phyloP scores from a whole-genome alignment of 2,113 vertebrate genomes.

The Anoura caudifer region DNA sequence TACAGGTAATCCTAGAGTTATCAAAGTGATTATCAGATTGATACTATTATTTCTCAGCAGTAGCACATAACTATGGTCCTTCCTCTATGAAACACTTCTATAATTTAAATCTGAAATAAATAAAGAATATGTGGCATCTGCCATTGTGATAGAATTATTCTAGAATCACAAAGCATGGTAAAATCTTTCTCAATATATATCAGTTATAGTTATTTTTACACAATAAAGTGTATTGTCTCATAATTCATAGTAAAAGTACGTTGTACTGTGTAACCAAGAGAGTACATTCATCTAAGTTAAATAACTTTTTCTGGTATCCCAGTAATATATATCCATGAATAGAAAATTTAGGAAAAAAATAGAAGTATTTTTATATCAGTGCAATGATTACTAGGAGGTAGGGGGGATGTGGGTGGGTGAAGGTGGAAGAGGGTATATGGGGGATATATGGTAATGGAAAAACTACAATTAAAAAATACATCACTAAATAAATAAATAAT shows the following conservation, averaged over 20 bases:
- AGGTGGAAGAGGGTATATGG: no score
- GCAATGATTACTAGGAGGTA: no score
- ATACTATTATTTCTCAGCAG: slow-evolving; percentile 7
- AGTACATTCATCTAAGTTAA: background rate
- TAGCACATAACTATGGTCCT: background rate
- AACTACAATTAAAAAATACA: no score
- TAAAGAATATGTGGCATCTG: background rate
- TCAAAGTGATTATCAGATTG: slow-evolving; percentile 9
- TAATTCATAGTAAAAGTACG: background rate
- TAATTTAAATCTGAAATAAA: slow-evolving; percentile 31
- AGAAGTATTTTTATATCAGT: background rate
- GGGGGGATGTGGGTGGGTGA: no score
- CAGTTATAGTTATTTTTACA: background rate
- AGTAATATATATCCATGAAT: background rate
- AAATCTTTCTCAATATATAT: background rate
- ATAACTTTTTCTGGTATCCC: background rate
- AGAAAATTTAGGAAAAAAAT: background rate
- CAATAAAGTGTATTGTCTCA: background rate
- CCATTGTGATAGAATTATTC: slow-evolving; percentile 1
- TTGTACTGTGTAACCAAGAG: background rate
- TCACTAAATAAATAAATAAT: no score
- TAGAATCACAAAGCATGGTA: background rate
- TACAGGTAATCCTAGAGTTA: slow-evolving; percentile 6
- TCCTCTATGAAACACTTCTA: background rate
- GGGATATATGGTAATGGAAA: no score